Percentiles rank a stretch among this genome's conserved stretches.
Conservation (phyloP, 2,113 vertebrate species). For the Nannobrachium achirus region DNA sequence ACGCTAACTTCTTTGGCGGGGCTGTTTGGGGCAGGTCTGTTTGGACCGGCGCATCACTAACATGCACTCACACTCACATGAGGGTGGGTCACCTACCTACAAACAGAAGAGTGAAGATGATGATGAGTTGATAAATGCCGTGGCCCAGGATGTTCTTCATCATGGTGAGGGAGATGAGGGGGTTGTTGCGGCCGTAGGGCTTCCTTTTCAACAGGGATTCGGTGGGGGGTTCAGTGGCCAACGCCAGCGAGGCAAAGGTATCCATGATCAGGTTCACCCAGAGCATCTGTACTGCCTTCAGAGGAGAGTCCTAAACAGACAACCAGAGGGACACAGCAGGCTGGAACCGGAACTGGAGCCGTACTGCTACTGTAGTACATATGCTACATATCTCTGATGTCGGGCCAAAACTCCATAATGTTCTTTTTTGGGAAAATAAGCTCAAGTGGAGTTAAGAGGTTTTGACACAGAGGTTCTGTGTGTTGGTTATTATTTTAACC, state of each 20-base stretch:
- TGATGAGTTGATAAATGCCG: constrained; percentile 90
- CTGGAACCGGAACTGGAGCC: too few relatives aligned
- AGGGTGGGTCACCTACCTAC: constrained; percentile 81
- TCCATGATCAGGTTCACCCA: constrained; percentile 99
- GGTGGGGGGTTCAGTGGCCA: constrained; percentile 96
- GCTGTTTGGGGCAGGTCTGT: too few relatives aligned
- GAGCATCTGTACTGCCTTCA: constrained; percentile 99
- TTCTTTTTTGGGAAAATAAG: too few relatives aligned
- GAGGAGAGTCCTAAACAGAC: constrained; percentile 90
- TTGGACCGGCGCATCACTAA: too few relatives aligned
- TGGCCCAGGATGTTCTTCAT: constrained; percentile 99
- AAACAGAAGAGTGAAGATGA: constrained; percentile 94
- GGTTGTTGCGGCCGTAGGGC: constrained; percentile 96
- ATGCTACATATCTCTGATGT: too few relatives aligned
- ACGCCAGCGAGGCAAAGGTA: constrained; percentile 94
- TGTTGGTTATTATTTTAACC: too few relatives aligned
- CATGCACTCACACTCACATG: too few relatives aligned
- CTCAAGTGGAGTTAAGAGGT: too few relatives aligned
- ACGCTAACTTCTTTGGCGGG: too few relatives aligned
- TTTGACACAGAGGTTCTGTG: too few relatives aligned
- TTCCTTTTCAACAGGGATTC: constrained; percentile 91
- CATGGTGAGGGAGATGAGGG: constrained; percentile 97
- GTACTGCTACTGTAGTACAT: too few relatives aligned
- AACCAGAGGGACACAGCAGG: not conserved
- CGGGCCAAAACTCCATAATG: too few relatives aligned